Evolutionary conservation across 1,140 invertebrate genomes (phyloP).

Genomic region (Trachelipus rathkii): DNA sequence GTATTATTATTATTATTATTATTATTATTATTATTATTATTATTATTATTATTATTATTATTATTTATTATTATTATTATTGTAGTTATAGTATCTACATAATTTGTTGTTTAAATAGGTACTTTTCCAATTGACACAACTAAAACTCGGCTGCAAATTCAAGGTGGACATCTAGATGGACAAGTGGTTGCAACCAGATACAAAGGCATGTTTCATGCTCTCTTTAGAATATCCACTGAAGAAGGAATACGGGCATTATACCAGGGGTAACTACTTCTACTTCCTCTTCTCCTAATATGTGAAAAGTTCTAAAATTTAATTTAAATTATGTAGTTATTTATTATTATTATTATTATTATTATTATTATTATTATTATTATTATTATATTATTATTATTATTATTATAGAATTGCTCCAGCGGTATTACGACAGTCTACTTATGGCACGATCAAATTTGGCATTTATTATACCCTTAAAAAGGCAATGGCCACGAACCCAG

Average conservation of each 20-base stretch:
- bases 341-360: no score
- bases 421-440: slow-evolving; percentile 84
- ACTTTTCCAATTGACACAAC: slow-evolving; percentile 97
- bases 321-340: no score
- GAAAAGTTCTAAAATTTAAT: no score
- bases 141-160: slow-evolving; percentile 91
- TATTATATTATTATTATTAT: no score
- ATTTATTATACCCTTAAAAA: slow-evolving; percentile 88
- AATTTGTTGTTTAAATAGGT: slow-evolving; percentile 59
- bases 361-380: no score
- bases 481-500: slow-evolving; percentile 57
- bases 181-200: slow-evolving; percentile 61
- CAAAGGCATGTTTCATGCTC: slow-evolving; percentile 85
- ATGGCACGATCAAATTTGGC: slow-evolving; percentile 95
- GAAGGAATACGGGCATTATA: slow-evolving; percentile 75
- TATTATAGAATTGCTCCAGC: slow-evolving; percentile 85
- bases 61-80: not conserved
- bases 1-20: no score
- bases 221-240: slow-evolving; percentile 72
- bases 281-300: not conserved
- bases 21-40: no score
- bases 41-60: not conserved
- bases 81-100: no score
- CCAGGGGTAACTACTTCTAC: slow-evolving; percentile 64
- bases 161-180: slow-evolving; percentile 54